phyloP scores from a whole-genome alignment of 2,113 vertebrate genomes.

The Perognathus longimembris region DNA sequence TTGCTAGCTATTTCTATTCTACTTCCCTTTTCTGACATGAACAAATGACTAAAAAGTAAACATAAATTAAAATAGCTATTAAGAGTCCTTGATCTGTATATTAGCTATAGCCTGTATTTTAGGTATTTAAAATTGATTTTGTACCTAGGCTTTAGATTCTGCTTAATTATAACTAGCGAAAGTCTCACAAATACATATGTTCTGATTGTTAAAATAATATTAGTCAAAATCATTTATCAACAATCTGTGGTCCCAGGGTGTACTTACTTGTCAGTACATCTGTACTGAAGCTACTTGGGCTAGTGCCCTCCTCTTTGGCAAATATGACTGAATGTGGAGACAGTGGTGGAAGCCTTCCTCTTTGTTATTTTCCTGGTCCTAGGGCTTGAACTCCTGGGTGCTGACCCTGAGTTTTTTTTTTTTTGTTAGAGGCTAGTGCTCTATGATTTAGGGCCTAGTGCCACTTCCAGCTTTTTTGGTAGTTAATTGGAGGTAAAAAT shows the following conservation, averaged over 20 bases:
- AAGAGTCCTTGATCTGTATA: not conserved
- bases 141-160: conserved; percentile 38
- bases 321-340: conserved; percentile 8
- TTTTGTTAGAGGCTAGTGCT: too few species aligned
- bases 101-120: not conserved
- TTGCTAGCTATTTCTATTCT: not conserved
- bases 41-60: conserved; percentile 44
- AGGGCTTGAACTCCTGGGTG: too few species aligned
- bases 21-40: not conserved
- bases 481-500: too few species aligned
- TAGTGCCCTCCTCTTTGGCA: conserved; percentile 4
- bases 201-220: not conserved
- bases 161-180: conserved; percentile 11
- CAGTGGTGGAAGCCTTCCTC: not conserved
- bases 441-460: too few species aligned
- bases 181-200: conserved; percentile 11
- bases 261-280: not conserved
- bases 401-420: too few species aligned
- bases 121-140: conserved; percentile 55
- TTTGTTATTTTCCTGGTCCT: too few species aligned
- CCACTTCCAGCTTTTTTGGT: too few species aligned
- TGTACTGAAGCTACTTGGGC: not conserved
- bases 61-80: conserved; percentile 54
- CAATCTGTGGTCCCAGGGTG: not conserved
- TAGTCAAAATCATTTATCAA: not conserved